These are phyloP conservation scores for Tiaroga cobitis DNA, from an alignment of 2,797 vertebrate species.

Conservation along the genomic window DNA sequence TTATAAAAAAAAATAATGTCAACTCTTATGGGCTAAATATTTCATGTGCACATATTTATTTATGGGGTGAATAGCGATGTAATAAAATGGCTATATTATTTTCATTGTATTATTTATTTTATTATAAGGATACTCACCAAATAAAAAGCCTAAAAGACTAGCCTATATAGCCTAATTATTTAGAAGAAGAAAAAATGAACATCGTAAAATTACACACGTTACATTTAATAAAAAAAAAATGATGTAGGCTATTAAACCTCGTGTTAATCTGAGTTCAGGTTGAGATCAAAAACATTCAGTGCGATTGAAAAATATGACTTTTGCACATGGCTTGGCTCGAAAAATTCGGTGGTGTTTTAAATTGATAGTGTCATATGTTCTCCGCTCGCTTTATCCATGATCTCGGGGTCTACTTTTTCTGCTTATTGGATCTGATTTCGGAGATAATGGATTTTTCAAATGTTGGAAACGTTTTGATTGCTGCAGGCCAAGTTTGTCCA, in stretches of 20 bases:
- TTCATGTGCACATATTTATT: background rate
- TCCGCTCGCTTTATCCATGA: slow-evolving; percentile 61
- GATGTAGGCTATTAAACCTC: background rate
- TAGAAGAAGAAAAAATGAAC: background rate
- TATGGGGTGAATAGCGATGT: background rate
- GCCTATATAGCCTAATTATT: background rate
- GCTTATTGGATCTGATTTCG: slow-evolving; percentile 58
- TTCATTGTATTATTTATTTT: background rate
- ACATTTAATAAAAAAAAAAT: background rate
- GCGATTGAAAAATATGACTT: background rate
- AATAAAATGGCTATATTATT: background rate
- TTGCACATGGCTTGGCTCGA: background rate
- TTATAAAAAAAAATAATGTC: too few relatives aligned
- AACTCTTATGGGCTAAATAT: background rate
- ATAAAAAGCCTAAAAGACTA: background rate
- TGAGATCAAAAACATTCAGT: background rate
- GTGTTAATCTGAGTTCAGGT: background rate
- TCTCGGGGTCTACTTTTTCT: slow-evolving; percentile 58
- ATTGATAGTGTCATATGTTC: slow-evolving; percentile 59
- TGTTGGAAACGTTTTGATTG: slow-evolving; percentile 46
- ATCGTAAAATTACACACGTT: background rate
- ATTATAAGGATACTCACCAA: background rate
- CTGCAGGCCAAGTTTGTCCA: slow-evolving; percentile 10
- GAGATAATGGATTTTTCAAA: slow-evolving; percentile 62
- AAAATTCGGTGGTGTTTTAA: slow-evolving; percentile 18